Conservation (phyloP, 2,113 vertebrate species). For the Pangasianodon hypophthalmus region DNA sequence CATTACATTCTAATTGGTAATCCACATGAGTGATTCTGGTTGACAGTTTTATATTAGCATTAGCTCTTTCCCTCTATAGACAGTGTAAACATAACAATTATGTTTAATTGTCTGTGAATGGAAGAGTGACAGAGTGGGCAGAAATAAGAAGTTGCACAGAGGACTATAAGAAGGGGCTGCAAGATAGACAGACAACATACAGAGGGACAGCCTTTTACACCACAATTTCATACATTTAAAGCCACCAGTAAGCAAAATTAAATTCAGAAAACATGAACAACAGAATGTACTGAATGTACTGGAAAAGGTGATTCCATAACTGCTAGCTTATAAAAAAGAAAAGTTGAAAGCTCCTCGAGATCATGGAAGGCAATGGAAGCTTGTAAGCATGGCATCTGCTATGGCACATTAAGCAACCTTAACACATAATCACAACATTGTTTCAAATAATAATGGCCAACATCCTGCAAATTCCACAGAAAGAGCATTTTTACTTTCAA, state of each 20-base stretch:
- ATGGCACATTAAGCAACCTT: neutral
- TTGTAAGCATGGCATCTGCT: neutral
- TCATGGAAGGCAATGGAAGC: neutral
- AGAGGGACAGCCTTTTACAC: neutral
- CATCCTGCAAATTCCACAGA: conserved; percentile 4
- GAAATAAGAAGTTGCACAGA: neutral
- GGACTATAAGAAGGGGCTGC: neutral
- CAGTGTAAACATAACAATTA: conserved; percentile 19
- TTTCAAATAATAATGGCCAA: neutral
- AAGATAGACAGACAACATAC: neutral
- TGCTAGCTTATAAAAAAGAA: neutral
- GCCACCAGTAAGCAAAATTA: neutral
- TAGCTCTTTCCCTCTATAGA: neutral
- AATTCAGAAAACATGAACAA: neutral
- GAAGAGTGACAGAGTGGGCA: neutral
- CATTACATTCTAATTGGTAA: conserved; percentile 2
- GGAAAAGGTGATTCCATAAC: neutral
- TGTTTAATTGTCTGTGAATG: conserved; percentile 1
- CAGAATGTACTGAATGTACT: neutral
- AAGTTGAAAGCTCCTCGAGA: neutral
- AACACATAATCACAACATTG: neutral
- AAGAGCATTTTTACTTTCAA: neutral
- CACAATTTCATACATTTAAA: neutral
- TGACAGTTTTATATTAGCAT: neutral
- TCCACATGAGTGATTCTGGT: neutral